Evolutionary conservation across 2,113 vertebrate species (phyloP).

Genomic region (Xyrauchen texanus): DNA sequence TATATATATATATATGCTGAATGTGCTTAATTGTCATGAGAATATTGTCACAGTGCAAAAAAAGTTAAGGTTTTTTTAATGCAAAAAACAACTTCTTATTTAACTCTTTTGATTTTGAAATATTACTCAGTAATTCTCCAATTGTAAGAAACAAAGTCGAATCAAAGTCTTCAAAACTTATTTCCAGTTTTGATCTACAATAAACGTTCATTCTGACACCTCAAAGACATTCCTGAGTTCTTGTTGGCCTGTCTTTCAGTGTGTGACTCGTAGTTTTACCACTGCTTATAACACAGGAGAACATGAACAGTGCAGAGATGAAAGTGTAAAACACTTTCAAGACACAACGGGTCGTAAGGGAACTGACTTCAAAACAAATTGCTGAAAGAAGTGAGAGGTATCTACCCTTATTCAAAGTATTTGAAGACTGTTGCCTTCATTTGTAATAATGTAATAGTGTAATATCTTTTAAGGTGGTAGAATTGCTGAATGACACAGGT

Average conservation of each 20-base stretch:
- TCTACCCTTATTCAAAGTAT: neutral
- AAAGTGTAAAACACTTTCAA: neutral
- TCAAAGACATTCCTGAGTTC: constrained; percentile 57
- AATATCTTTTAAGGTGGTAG: neutral
- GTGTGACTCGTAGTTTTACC: constrained; percentile 33
- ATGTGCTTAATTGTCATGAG: too few species aligned
- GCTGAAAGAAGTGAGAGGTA: neutral
- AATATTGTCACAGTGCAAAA: too few species aligned
- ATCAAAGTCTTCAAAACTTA: neutral
- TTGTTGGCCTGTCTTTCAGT: neutral
- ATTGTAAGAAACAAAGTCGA: too few species aligned
- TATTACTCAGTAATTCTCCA: too few species aligned
- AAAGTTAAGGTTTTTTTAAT: too few species aligned
- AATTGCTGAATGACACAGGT: neutral
- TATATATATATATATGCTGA: too few species aligned
- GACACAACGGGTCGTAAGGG: neutral
- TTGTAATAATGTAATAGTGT: too few species aligned
- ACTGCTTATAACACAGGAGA: too few species aligned
- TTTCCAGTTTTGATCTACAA: neutral
- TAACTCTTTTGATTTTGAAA: too few species aligned
- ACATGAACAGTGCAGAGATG: neutral
- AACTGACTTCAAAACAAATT: neutral
- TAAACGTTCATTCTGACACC: neutral
- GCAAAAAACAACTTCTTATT: too few species aligned
- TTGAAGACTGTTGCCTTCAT: neutral